These are phyloP conservation scores for Ptychochromis oligacanthus DNA, from an alignment of 2,113 vertebrate species.

Conservation along the genomic window DNA sequence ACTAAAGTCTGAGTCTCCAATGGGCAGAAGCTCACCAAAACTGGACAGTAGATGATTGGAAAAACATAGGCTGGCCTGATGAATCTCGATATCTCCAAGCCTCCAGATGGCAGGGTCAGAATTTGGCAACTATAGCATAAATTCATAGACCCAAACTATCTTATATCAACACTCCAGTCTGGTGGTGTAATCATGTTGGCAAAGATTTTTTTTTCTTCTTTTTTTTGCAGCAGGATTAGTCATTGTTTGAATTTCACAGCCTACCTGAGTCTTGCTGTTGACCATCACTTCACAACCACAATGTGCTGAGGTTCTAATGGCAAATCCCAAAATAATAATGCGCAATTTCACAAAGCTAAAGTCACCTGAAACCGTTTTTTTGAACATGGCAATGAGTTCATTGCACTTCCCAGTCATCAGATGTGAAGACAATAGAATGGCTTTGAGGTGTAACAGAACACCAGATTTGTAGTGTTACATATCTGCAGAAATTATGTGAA, in stretches of 20 bases:
- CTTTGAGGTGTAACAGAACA: not conserved
- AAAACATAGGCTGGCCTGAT: slow-evolving; percentile 3
- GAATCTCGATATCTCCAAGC: not conserved
- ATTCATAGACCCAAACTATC: no score
- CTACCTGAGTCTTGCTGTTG: not conserved
- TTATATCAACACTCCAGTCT: not conserved
- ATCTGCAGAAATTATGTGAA: not conserved
- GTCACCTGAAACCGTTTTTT: not conserved
- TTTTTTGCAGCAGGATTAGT: no score
- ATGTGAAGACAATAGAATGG: not conserved
- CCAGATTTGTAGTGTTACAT: not conserved
- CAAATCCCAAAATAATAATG: not conserved
- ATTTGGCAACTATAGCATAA: not conserved
- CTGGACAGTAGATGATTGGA: not conserved
- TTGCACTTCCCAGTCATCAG: not conserved
- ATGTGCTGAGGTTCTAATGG: not conserved
- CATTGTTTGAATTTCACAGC: not conserved
- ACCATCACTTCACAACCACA: not conserved
- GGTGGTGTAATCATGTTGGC: not conserved
- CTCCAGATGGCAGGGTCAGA: not conserved
- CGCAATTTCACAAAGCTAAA: not conserved
- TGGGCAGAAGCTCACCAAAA: not conserved
- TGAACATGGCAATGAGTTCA: not conserved
- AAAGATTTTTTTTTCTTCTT: not conserved
- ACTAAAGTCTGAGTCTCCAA: not conserved